phyloP scores from a whole-genome alignment of 2,797 vertebrate species.

The Sebastes oblongus region DNA sequence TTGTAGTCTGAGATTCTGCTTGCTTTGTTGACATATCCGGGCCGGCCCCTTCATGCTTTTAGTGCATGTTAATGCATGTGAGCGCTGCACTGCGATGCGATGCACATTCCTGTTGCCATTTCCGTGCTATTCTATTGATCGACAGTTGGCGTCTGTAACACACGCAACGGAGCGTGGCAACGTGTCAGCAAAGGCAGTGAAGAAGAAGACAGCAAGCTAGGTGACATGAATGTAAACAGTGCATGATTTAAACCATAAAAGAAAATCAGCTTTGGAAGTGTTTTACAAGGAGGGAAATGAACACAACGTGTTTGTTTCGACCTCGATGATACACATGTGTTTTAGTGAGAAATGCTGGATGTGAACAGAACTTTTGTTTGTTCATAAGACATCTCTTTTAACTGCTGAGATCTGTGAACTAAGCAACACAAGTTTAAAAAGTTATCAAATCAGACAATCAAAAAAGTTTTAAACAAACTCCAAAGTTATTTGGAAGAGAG shows the following conservation, averaged over 20 bases:
- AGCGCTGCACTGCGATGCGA: too few relatives aligned
- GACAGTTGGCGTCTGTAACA: not conserved
- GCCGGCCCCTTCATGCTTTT: too few relatives aligned
- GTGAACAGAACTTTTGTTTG: not conserved
- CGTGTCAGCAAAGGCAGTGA: not conserved
- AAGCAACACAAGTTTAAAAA: not conserved
- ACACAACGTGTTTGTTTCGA: not conserved
- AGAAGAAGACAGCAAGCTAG: not conserved
- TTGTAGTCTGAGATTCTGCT: too few relatives aligned
- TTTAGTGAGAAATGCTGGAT: not conserved
- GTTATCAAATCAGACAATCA: not conserved
- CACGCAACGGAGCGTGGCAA: not conserved
- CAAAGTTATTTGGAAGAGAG: not conserved
- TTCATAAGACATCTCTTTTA: not conserved
- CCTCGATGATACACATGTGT: not conserved
- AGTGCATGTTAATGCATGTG: not conserved
- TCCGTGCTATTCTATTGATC: not conserved
- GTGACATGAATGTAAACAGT: not conserved
- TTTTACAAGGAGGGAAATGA: not conserved
- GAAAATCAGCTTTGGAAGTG: not conserved
- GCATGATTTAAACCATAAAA: too few relatives aligned
- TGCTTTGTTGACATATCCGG: too few relatives aligned
- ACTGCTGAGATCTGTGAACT: not conserved
- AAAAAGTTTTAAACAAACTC: not conserved
- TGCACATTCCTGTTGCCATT: not conserved